Conservation (phyloP, 2,888 invertebrate genomes). For the Andrena minutula region DNA sequence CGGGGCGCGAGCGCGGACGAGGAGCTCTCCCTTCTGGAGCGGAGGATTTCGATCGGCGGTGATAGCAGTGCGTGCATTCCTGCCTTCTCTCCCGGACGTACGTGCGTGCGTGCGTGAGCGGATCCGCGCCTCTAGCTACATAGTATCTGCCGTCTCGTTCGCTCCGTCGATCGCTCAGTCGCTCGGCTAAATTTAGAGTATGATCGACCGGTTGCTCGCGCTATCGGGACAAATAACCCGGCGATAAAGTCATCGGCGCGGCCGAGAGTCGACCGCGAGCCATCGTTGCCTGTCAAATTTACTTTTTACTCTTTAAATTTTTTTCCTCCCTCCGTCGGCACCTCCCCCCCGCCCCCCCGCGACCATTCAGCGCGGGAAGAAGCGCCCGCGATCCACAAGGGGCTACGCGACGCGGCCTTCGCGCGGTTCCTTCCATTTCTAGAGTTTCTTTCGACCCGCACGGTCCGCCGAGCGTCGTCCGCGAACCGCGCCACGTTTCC, state of each 20-base stretch:
- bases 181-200: slow-evolving; percentile 76
- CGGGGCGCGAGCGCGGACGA: slow-evolving; percentile 26
- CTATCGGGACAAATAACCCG: slow-evolving; percentile 73
- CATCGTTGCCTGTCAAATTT: slow-evolving; percentile 27
- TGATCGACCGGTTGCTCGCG: slow-evolving; percentile 74
- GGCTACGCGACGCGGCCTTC: background rate
- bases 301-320: background rate
- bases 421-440: slow-evolving; percentile 16
- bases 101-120: slow-evolving; percentile 28
- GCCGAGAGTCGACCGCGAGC: slow-evolving; percentile 14
- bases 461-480: slow-evolving; percentile 1
- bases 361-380: background rate
- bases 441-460: slow-evolving; percentile 2
- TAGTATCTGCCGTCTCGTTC: slow-evolving; percentile 20
- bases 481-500: slow-evolving; percentile 53
- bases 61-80: slow-evolving; percentile 50
- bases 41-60: slow-evolving; percentile 34
- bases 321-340: background rate
- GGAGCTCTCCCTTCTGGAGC: background rate
- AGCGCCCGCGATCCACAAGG: background rate
- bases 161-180: slow-evolving; percentile 1
- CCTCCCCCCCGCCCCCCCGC: too few relatives aligned
- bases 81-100: slow-evolving; percentile 45
- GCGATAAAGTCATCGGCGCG: slow-evolving; percentile 72
- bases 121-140: too few relatives aligned